Evolutionary conservation across 2,113 vertebrate species (phyloP).

Genomic region (Lethenteron camtschaticum): DNA sequence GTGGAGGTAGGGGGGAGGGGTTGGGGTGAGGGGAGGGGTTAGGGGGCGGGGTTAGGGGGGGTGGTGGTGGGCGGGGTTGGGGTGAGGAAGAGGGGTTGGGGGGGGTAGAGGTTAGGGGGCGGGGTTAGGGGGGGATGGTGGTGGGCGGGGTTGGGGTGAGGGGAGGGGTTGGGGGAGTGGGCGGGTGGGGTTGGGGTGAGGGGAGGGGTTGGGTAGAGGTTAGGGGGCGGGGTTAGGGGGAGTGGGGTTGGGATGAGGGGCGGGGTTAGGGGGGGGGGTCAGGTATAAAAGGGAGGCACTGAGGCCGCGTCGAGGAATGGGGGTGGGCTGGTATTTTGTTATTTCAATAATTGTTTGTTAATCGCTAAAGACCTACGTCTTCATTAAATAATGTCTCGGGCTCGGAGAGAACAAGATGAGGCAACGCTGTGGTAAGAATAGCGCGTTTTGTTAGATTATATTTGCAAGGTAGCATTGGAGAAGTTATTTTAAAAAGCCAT

Average conservation of each 20-base stretch:
- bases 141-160: not conserved
- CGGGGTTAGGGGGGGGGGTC: slow-evolving; percentile 10
- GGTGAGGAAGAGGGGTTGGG: not conserved
- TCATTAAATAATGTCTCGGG: slow-evolving; percentile 14
- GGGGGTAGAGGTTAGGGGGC: slow-evolving; percentile 9
- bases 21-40: slow-evolving; percentile 8
- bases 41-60: slow-evolving; percentile 9
- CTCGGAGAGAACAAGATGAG: slow-evolving; percentile 9
- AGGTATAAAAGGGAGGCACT: slow-evolving; percentile 10
- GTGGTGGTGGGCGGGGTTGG: not conserved
- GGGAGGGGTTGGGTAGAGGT: not conserved
- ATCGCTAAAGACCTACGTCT: not conserved
- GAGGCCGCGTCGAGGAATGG: slow-evolving; percentile 8
- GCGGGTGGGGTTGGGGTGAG: not conserved
- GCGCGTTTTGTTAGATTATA: slow-evolving; percentile 5
- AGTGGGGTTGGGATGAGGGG: not conserved
- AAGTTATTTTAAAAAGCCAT: not conserved
- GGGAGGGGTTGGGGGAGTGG: not conserved
- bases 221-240: not conserved
- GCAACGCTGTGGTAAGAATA: not conserved
- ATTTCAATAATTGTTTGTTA: not conserved
- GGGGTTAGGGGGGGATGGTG: slow-evolving; percentile 9
- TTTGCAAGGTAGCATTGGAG: not conserved
- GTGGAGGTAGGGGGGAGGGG: no score
- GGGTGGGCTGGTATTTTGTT: not conserved